Base-by-base conservation (phyloP, 2,113 vertebrate genomes). In the Heteronetta atricapilla region DNA sequence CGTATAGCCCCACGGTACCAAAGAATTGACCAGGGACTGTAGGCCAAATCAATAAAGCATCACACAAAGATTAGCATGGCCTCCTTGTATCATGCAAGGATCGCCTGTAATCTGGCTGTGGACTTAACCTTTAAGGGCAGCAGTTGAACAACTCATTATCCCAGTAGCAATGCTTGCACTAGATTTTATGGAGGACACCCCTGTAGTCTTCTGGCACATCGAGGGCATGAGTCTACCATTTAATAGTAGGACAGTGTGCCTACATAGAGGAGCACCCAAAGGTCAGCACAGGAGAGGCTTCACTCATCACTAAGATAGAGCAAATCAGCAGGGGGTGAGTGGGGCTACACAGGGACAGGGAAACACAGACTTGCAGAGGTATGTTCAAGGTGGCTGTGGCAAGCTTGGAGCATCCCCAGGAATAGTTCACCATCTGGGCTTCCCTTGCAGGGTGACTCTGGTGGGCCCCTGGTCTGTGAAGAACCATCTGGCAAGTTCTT, bases 381-480 rank as follows among this genome's bases (percentile, higher is more conserved):
- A 10, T 28, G 67, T 72, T 60, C 60, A n/a, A 53, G 31, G 53
- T 72, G 34, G 42, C 29, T 42, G 53, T 50, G 38, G 22, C 1
- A 4, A 67, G 38, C 21, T n/a, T 6, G 3, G 22, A 40, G 50
- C 2, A 0, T 26, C 26, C 46, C 58, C 33, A 64, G 9, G 44
- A 68, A 36, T 36, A 81, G n/a, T 42, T 87, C 66, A 87, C 29
- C 55, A 8, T 53, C 25, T 9, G 55, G 11, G 3, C 29, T 83
- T 88, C 79, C 87, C 64, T 92, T 90, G 53, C 97, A 99, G 99
- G 99, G 99, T 1, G 99, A 99, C 96, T 99, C 99, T 0, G 99
- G 99, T 19, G 99, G 99, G 6, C 99, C 99, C 23, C 90, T 99
- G 91, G 99, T 99, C 86, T 99, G 99, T 16, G 97, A 99, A 81